Conservation (phyloP, 2,888 invertebrate species). For the Anthophora plumipes region DNA sequence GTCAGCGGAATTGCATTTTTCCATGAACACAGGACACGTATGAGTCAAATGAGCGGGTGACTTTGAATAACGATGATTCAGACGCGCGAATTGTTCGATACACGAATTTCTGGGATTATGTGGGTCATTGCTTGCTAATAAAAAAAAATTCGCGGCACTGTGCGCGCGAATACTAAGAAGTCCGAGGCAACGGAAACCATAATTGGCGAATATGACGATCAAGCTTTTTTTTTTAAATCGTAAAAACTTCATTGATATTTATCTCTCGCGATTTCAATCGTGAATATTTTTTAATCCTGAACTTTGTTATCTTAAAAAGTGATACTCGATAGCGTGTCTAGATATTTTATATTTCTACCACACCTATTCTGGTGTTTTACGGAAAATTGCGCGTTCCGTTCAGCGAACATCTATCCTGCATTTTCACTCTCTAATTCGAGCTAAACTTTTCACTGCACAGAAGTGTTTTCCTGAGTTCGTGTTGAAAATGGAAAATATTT, state of each 20-base stretch:
- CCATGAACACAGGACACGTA: not conserved
- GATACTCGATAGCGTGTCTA: too few relatives aligned
- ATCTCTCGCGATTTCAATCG: not conserved
- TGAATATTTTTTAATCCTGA: too few relatives aligned
- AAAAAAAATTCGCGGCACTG: not conserved
- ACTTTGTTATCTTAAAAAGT: too few relatives aligned
- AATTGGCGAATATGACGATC: slow-evolving; percentile 7
- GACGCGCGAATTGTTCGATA: slow-evolving; percentile 14
- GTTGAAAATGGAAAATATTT: too few relatives aligned
- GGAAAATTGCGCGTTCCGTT: too few relatives aligned
- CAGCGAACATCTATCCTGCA: too few relatives aligned
- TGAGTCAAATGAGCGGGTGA: slow-evolving; percentile 7
- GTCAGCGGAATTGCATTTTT: slow-evolving; percentile 38
- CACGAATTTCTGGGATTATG: slow-evolving; percentile 16
- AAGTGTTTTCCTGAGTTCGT: too few relatives aligned
- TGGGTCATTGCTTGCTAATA: slow-evolving; percentile 9
- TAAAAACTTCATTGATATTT: not conserved
- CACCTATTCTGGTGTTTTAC: too few relatives aligned
- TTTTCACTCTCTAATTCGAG: too few relatives aligned
- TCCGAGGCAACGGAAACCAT: not conserved
- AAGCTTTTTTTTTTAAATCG: not conserved
- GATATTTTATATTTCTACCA: too few relatives aligned
- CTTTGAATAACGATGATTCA: slow-evolving; percentile 37
- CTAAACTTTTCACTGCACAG: too few relatives aligned
- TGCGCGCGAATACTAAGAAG: not conserved